Evolutionary conservation across 2,888 invertebrate genomes (phyloP).

Genomic region (Theretra japonica): DNA sequence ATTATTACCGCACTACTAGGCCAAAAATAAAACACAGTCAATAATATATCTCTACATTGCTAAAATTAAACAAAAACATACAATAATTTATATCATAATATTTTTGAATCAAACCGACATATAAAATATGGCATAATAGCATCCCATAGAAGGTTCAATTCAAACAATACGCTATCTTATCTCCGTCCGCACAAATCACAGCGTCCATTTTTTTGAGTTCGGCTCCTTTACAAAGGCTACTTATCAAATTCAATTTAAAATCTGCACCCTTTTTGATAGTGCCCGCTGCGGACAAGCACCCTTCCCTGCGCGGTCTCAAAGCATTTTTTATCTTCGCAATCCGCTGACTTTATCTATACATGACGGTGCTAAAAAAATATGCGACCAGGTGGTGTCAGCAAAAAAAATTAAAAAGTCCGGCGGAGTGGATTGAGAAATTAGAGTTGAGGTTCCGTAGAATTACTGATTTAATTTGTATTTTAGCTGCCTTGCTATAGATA

Average conservation of each 20-base stretch:
- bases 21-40: too few species aligned
- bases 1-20: too few species aligned
- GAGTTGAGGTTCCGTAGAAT: conserved; percentile 3
- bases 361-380: conserved; percentile 69
- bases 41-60: too few species aligned
- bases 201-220: conserved; percentile 48
- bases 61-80: not conserved
- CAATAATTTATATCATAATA: not conserved
- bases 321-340: conserved; percentile 65
- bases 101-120: not conserved
- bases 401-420: conserved; percentile 35
- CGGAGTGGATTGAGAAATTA: not conserved
- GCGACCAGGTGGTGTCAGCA: conserved; percentile 69
- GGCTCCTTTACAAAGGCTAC: conserved; percentile 53
- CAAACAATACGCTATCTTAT: conserved; percentile 61
- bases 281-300: conserved; percentile 47
- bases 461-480: too few species aligned
- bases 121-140: conserved; percentile 30
- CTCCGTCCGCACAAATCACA: conserved; percentile 67
- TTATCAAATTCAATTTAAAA: conserved; percentile 68
- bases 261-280: conserved; percentile 63
- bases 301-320: conserved; percentile 49
- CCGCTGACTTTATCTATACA: conserved; percentile 66
- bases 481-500: too few species aligned
- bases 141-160: conserved; percentile 40